A percentile compares a stretch with the other conserved stretches of the same genome.
phyloP scores from a whole-genome alignment of 2,888 invertebrate genomes.

The Eutolmus rufibarbis region DNA sequence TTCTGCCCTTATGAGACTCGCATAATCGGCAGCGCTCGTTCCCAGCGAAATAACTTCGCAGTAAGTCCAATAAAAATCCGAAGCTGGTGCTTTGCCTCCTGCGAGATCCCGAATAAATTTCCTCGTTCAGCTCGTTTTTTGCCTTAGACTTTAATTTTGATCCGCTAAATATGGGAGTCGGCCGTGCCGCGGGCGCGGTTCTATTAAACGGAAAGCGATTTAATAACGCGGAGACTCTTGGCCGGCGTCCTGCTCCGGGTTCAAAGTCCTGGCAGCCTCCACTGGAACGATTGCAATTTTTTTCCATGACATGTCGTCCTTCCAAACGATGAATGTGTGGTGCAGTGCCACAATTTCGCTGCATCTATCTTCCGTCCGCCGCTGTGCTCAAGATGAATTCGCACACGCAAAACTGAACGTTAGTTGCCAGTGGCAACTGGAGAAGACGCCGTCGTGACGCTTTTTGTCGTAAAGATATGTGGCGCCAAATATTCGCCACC shows the following conservation, averaged over 20 bases:
- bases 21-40: background rate
- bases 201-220: background rate
- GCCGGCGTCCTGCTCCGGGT: background rate
- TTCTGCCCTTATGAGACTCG: background rate
- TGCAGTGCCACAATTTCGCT: constrained; percentile 13
- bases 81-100: background rate
- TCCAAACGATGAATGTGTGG: constrained; percentile 13
- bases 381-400: background rate
- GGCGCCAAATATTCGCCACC: constrained; percentile 50
- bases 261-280: background rate
- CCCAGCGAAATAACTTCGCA: background rate
- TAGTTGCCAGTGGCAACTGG: constrained; percentile 47
- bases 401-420: background rate
- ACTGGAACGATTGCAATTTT: background rate
- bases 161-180: background rate
- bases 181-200: background rate
- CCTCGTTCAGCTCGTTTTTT: background rate
- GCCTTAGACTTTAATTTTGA: background rate
- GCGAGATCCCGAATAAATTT: background rate
- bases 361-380: constrained; percentile 4
- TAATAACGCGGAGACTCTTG: background rate
- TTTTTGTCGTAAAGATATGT: constrained; percentile 50
- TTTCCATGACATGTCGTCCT: background rate
- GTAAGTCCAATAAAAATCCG: background rate
- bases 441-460: constrained; percentile 52